Conservation (phyloP, 2,113 vertebrate genomes). For the Alectura lathami region DNA sequence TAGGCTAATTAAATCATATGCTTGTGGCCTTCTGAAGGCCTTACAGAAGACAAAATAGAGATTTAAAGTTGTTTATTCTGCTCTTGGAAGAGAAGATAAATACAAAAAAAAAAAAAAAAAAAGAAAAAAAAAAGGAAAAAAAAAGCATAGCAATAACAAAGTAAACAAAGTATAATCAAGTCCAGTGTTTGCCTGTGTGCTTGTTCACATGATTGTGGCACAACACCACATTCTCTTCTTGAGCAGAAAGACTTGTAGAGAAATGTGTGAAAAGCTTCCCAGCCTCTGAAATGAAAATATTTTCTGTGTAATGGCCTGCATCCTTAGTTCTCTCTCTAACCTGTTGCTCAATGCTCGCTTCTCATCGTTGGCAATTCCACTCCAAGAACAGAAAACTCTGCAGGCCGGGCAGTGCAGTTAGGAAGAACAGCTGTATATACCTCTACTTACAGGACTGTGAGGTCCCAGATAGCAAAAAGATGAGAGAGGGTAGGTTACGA, state of each 20-base stretch:
- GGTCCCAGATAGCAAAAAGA: no score
- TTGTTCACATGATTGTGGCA: neutral
- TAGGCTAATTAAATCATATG: neutral
- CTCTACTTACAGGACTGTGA: neutral
- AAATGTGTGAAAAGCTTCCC: neutral
- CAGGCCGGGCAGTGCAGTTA: neutral
- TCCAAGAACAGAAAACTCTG: neutral
- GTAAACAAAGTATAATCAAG: neutral
- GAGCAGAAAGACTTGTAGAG: neutral
- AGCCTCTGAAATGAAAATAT: conserved; percentile 1
- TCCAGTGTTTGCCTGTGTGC: neutral
- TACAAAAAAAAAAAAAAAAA: no score
- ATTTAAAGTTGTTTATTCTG: neutral
- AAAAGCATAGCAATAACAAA: no score
- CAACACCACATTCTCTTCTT: neutral
- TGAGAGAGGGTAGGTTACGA: neutral
- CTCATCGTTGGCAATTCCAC: neutral
- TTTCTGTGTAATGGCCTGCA: neutral
- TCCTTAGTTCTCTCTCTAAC: neutral
- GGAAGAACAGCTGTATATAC: neutral
- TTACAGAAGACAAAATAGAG: neutral
- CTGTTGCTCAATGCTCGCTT: neutral
- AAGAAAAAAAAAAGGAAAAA: no score
- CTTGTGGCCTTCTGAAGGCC: neutral
- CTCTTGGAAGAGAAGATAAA: neutral